Evolutionary conservation across 2,888 invertebrate species (phyloP).

Genomic region (Ochlodes sylvanus): DNA sequence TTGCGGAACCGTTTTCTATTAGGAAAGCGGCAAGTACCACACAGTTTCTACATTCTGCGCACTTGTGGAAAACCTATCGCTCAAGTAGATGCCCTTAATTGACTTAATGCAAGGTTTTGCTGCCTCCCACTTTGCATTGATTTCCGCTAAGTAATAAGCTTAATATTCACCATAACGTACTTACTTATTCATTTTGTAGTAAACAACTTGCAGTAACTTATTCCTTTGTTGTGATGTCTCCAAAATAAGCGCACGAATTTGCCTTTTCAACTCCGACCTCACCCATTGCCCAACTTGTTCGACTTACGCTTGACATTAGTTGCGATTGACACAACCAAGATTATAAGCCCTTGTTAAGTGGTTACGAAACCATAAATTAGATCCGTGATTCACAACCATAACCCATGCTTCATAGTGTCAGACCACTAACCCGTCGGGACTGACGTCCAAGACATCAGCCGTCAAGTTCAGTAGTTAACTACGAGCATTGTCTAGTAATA

Average conservation of each 20-base stretch:
- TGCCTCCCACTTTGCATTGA: constrained; percentile 16
- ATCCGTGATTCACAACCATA: background rate
- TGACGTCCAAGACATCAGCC: background rate
- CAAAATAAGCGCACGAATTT: background rate
- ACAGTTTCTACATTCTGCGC: constrained; percentile 29
- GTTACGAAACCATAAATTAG: background rate
- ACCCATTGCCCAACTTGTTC: background rate
- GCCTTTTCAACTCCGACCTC: background rate
- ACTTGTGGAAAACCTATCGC: constrained; percentile 26
- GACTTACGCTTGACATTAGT: background rate
- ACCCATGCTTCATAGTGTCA: background rate
- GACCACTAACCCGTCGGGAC: background rate
- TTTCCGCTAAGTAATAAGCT: constrained; percentile 14
- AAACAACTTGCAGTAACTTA: too few species aligned
- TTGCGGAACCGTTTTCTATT: constrained; percentile 35
- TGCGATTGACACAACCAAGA: background rate
- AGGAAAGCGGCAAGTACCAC: constrained; percentile 27
- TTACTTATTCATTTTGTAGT: too few species aligned
- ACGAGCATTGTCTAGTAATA: background rate
- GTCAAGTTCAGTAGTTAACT: background rate
- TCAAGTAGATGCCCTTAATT: constrained; percentile 27
- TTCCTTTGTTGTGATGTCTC: too few species aligned
- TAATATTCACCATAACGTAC: background rate
- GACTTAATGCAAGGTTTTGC: constrained; percentile 19
- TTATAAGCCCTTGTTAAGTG: background rate